phyloP scores from a whole-genome alignment of 2,113 vertebrate genomes.

The Aegithalos caudatus region DNA sequence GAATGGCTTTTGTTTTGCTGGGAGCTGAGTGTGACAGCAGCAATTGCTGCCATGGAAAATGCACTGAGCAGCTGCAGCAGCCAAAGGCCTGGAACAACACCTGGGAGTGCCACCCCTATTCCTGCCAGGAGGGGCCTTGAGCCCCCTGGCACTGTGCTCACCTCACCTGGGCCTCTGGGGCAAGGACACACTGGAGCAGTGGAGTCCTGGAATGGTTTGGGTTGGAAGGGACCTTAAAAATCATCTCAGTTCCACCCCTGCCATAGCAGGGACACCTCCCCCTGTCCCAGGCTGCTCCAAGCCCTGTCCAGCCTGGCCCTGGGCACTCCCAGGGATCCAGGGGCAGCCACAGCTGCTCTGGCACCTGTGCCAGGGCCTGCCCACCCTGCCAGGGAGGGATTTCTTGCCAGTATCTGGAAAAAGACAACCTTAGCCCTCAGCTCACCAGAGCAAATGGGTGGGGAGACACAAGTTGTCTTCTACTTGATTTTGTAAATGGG shows the following conservation, averaged over 20 bases:
- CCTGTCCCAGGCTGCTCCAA: background rate
- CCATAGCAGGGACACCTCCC: background rate
- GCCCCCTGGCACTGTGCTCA: background rate
- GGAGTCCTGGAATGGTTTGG: background rate
- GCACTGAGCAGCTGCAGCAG: background rate
- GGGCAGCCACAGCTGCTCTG: background rate
- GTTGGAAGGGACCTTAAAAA: background rate
- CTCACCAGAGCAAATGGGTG: background rate
- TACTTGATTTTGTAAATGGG: background rate
- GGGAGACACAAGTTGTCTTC: background rate
- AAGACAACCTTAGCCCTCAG: background rate
- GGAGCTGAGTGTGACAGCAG: background rate
- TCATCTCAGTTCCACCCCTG: no score
- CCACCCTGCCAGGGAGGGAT: background rate
- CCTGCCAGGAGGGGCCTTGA: background rate
- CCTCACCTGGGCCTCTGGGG: background rate
- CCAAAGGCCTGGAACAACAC: background rate
- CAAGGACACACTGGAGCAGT: background rate
- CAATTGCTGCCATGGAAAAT: background rate
- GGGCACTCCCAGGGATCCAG: background rate
- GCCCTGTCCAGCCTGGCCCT: background rate
- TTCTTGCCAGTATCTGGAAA: background rate
- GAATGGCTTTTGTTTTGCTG: background rate
- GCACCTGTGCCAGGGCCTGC: background rate
- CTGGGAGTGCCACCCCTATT: background rate